phyloP scores from a whole-genome alignment of 1,140 invertebrate species.

The Lasioglossum albipes region DNA sequence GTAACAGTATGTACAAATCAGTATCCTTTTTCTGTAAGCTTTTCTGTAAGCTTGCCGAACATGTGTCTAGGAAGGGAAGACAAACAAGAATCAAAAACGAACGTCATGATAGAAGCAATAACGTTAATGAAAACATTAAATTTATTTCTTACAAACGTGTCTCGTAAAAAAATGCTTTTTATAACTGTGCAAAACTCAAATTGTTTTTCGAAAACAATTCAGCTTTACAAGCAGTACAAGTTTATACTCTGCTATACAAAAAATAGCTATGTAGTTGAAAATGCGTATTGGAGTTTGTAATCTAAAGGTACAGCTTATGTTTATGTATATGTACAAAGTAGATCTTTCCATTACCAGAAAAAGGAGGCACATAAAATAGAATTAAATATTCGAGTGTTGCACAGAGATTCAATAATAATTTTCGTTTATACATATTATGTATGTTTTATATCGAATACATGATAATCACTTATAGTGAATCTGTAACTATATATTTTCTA shows the following conservation, averaged over 20 bases:
- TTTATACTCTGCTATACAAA: constrained; percentile 13
- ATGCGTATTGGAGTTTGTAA: not conserved
- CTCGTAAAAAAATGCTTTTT: constrained; percentile 30
- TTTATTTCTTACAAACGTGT: constrained; percentile 23
- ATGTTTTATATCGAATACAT: constrained; percentile 15
- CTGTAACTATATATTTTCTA: constrained; percentile 5
- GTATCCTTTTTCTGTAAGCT: too few relatives aligned
- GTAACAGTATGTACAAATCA: not conserved
- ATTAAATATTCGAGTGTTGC: constrained; percentile 2
- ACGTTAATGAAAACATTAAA: constrained; percentile 32
- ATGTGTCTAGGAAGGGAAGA: not conserved
- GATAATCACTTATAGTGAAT: not conserved
- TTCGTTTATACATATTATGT: constrained; percentile 9
- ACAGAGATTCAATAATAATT: constrained; percentile 14
- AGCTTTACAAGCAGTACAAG: not conserved
- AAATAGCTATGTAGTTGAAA: constrained; percentile 3
- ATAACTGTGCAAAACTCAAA: constrained; percentile 1
- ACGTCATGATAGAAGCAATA: constrained; percentile 19
- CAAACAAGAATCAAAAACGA: not conserved
- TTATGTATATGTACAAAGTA: constrained; percentile 24
- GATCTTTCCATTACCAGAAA: constrained; percentile 15
- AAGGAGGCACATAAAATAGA: not conserved
- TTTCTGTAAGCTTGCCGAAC: too few relatives aligned
- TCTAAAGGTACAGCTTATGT: constrained; percentile 11
- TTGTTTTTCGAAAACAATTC: constrained; percentile 30